Evolutionary conservation across 2,113 vertebrate species (phyloP).

Genomic region (Halichoeres trimaculatus): DNA sequence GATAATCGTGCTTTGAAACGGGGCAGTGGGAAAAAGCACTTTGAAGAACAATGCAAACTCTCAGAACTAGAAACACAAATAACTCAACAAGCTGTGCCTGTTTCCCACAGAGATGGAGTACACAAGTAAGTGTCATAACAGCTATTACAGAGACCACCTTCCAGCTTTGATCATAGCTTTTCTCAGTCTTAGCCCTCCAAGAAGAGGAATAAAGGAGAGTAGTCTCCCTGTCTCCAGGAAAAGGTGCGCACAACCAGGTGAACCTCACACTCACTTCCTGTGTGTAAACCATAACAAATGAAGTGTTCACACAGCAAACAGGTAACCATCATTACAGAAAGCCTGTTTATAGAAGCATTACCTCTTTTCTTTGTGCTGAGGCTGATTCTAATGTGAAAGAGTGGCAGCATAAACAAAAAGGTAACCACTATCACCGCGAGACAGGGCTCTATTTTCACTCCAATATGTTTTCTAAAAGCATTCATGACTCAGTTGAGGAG

Average conservation of each 20-base stretch:
- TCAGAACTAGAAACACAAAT: conserved; percentile 35
- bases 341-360: conserved; percentile 18
- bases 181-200: conserved; percentile 35
- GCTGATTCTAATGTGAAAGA: conserved; percentile 18
- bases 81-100: conserved; percentile 26
- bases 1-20: conserved; percentile 35
- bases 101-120: conserved; percentile 50
- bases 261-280: neutral
- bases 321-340: conserved; percentile 33
- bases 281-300: conserved; percentile 49
- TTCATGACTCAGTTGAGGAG: conserved; percentile 34
- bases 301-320: conserved; percentile 28
- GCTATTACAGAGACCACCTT: conserved; percentile 66
- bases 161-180: conserved; percentile 52
- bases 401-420: conserved; percentile 43
- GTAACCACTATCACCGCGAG: conserved; percentile 11
- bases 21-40: conserved; percentile 14
- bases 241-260: conserved; percentile 46
- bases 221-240: conserved; percentile 62
- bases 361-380: conserved; percentile 14
- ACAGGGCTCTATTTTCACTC: conserved; percentile 25
- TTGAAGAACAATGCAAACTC: conserved; percentile 37
- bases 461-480: conserved; percentile 36
- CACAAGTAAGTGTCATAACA: conserved; percentile 59
- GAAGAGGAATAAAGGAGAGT: conserved; percentile 33